Conservation (phyloP, 1,140 invertebrate species). For the Bicyclus anynana region DNA sequence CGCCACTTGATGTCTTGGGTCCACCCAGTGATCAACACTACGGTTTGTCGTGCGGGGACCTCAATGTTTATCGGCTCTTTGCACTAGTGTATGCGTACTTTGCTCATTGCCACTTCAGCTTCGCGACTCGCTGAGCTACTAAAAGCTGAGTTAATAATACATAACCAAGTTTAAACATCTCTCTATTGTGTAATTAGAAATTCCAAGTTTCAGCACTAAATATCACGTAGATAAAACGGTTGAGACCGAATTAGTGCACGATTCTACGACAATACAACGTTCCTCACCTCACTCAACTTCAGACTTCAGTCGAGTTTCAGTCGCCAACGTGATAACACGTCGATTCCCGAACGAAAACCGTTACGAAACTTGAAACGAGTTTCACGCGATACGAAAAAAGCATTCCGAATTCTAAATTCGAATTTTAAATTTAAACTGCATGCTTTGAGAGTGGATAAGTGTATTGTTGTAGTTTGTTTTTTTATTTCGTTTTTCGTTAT, state of each 20-base stretch:
- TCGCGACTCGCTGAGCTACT: too few relatives aligned
- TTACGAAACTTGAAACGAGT: constrained; percentile 27
- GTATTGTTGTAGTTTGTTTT: constrained; percentile 23
- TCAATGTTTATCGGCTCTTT: too few relatives aligned
- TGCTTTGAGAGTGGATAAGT: not conserved
- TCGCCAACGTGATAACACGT: constrained; percentile 17
- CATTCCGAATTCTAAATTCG: not conserved
- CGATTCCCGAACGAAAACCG: not conserved
- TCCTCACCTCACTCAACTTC: too few relatives aligned
- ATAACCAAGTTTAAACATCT: too few relatives aligned
- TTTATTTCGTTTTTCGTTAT: constrained; percentile 29
- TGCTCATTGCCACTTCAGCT: too few relatives aligned
- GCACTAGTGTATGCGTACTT: too few relatives aligned
- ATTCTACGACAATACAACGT: not conserved
- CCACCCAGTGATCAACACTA: too few relatives aligned
- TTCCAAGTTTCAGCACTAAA: constrained; percentile 1
- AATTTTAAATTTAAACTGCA: not conserved
- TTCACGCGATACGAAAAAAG: constrained; percentile 1
- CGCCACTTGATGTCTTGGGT: too few relatives aligned
- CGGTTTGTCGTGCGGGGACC: too few relatives aligned
- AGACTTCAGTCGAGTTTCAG: constrained; percentile 33
- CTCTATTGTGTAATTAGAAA: too few relatives aligned
- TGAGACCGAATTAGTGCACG: not conserved
- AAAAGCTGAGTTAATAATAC: too few relatives aligned
- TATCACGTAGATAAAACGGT: not conserved